phyloP scores from a whole-genome alignment of 64 coral and sea anemone species.

The Dendronephthya gigantea region DNA sequence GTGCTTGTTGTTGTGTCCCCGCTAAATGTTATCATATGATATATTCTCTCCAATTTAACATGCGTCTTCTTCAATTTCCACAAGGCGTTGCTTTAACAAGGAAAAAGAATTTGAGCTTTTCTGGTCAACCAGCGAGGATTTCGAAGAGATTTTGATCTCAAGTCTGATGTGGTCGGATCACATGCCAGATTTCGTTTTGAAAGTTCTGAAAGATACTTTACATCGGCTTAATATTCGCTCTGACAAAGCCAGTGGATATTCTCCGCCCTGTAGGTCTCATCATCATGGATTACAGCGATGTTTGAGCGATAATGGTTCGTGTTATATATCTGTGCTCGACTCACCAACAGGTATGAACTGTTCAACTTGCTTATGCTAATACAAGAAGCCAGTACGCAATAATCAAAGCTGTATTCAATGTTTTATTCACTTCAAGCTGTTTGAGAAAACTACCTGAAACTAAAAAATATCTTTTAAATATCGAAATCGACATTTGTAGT shows the following conservation, averaged over 20 bases:
- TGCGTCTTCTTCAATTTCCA: neutral
- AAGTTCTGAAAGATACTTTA: slow-evolving; percentile 53
- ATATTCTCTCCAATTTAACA: neutral
- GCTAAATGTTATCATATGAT: neutral
- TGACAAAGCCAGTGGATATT: neutral
- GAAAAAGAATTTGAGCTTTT: slow-evolving; percentile 64
- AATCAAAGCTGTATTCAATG: too few species aligned
- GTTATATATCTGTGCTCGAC: neutral
- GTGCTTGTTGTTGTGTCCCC: neutral
- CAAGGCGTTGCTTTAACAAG: slow-evolving; percentile 61
- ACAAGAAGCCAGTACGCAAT: too few species aligned
- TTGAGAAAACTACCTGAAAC: too few species aligned
- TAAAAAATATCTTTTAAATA: too few species aligned
- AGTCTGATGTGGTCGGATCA: slow-evolving; percentile 96
- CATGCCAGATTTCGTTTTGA: slow-evolving; percentile 86
- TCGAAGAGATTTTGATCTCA: slow-evolving; percentile 77
- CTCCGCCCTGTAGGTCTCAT: neutral
- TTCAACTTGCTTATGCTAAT: neutral
- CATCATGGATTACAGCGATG: neutral
- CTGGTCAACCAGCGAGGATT: slow-evolving; percentile 73
- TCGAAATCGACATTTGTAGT: too few species aligned
- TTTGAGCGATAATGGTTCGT: neutral
- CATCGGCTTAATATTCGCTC: neutral
- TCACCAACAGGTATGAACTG: neutral
- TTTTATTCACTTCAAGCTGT: too few species aligned